Evolutionary conservation across 2,113 vertebrate species (phyloP).

Genomic region (Gopherus flavomarginatus): DNA sequence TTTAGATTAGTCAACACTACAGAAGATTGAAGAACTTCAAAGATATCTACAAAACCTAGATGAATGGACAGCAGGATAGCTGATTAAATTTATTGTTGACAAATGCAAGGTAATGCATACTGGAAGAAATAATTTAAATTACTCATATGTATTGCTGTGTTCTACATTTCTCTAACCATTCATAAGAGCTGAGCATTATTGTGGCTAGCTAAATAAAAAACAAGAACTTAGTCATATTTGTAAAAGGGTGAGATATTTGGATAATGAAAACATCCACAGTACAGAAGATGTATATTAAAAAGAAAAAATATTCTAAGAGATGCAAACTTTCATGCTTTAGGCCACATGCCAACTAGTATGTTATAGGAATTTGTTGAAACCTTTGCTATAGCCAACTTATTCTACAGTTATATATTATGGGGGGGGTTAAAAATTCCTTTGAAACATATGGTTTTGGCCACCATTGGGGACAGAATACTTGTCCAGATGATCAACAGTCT

Average conservation of each 20-base stretch:
- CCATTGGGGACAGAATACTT: not conserved
- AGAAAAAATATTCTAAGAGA: not conserved
- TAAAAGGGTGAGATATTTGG: not conserved
- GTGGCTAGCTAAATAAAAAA: not conserved
- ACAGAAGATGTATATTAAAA: not conserved
- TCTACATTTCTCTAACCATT: not conserved
- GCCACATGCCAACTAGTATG: not conserved
- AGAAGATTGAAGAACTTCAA: not conserved
- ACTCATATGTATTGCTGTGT: not conserved
- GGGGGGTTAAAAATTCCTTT: not conserved
- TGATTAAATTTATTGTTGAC: conserved; percentile 4
- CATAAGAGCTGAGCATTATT: not conserved
- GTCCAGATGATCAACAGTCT: not conserved
- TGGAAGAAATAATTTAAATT: not conserved
- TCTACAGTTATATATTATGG: rapidly evolving
- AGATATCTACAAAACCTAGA: not conserved
- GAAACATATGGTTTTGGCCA: not conserved
- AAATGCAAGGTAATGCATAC: not conserved
- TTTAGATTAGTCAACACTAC: not conserved
- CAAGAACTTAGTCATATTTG: not conserved
- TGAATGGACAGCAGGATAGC: not conserved
- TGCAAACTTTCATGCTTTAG: not conserved
- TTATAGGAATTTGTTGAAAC: not conserved
- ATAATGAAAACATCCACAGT: not conserved
- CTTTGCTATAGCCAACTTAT: rapidly evolving